Evolutionary conservation across 2,797 vertebrate genomes (phyloP).

Genomic region (Peromyscus attwateri): DNA sequence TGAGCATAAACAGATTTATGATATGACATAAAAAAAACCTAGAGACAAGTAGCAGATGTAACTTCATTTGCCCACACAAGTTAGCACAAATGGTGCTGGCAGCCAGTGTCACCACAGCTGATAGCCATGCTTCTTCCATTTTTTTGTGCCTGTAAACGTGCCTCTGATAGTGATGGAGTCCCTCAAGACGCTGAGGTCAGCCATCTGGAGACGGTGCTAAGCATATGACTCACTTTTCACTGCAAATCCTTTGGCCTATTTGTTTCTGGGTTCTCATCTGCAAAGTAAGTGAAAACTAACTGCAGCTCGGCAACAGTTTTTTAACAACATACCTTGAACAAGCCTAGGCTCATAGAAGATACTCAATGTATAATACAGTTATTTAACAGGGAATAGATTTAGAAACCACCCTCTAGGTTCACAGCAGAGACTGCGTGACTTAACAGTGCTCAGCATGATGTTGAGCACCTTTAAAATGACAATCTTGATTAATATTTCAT

Average conservation of each 20-base stretch:
- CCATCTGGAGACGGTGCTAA: neutral
- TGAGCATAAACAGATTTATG: neutral
- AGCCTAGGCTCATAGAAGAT: neutral
- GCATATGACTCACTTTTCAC: neutral
- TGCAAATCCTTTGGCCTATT: neutral
- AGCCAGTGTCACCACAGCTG: neutral
- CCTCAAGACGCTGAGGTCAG: neutral
- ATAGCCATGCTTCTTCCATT: neutral
- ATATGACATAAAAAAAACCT: neutral
- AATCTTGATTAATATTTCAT: neutral
- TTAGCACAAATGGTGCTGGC: neutral
- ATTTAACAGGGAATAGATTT: neutral
- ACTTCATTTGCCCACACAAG: slow-evolving; percentile 44
- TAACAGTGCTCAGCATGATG: neutral
- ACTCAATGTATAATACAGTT: neutral
- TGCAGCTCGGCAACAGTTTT: neutral
- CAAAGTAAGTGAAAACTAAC: slow-evolving; percentile 8
- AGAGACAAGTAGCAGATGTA: neutral
- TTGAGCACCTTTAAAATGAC: neutral
- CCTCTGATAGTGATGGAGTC: neutral
- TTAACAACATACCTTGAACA: neutral
- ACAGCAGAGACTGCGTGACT: neutral
- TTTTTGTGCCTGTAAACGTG: neutral
- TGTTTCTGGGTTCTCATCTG: neutral
- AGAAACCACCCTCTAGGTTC: neutral